Evolutionary conservation across 2,888 invertebrate species (phyloP), one percentile per base, ranked within the genome.

Genomic region (Adelphocoris suturalis): DNA sequence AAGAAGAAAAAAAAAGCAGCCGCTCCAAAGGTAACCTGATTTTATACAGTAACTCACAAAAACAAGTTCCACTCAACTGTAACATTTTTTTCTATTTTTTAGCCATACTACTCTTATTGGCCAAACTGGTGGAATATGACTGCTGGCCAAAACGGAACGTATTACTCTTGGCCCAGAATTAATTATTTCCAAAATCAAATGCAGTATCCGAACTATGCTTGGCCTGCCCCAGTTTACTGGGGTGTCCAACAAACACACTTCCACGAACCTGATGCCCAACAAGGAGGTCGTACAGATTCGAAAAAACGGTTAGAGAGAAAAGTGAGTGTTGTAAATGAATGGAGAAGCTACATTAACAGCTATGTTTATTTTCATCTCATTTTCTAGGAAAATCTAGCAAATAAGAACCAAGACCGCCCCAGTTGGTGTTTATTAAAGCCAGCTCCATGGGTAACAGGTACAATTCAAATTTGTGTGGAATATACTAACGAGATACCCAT

Each of bases 151-250:
- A 27, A 12, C 13, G 27, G 28, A 12, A 76, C 37, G 28, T 76
- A 76, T 37, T 82, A 52, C 52, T 14, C 47, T 4, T 82, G 82
- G 82, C 82, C 82, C 12, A 82, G 27, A 13, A 82, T 82, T 52
- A n/a, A 82, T 28, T 82, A 52, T 14, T 82, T 52, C 55, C 52
- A 16, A 5, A 82, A 82, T 52, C 82, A 19, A 52, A 52, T 82
- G 14, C 46, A 47, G 14, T 52, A 52, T 23, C 52, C 82, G 2
- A 82, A 23, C 47, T 82, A 82, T 23, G 23, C 11, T 27, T 82
- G 82, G 48, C 82, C 82, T 27, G 19, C 48, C 3, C 82, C 47
- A 23, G 52, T 47, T 13, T 16, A 82, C 19, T 82, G 82, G 82
- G 82, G 82, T 14, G 52, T 82, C 27, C 82, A 82, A 23, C 82